Evolutionary conservation across 2,113 vertebrate species (phyloP).

Genomic region (Percina caprodes): DNA sequence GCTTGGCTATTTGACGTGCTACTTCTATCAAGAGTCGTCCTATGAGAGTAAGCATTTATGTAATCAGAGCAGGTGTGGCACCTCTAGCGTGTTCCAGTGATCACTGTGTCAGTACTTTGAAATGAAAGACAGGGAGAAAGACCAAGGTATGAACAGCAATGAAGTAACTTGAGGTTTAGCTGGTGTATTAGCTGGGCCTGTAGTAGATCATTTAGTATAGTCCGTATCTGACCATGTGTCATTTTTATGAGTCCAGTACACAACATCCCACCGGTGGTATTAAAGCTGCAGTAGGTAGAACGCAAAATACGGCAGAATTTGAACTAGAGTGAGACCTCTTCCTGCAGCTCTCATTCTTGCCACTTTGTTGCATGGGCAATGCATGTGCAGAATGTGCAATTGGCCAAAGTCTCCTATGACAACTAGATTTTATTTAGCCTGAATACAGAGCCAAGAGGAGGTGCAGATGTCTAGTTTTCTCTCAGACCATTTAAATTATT

Average conservation of each 20-base stretch:
- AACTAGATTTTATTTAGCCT: no score
- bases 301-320: no score
- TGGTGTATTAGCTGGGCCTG: constrained; percentile 26
- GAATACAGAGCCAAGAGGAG: no score
- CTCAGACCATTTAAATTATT: no score
- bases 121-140: constrained; percentile 55
- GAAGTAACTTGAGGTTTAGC: constrained; percentile 32
- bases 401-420: no score
- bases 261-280: neutral
- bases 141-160: constrained; percentile 58
- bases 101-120: constrained; percentile 38
- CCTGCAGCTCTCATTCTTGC: no score
- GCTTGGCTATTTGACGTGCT: constrained; percentile 52
- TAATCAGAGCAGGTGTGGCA: constrained; percentile 63
- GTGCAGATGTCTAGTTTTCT: no score
- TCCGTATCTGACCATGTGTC: neutral
- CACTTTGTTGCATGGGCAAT: no score
- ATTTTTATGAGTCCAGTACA: neutral
- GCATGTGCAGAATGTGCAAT: no score
- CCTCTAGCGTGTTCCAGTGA: constrained; percentile 47
- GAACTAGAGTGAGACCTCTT: no score
- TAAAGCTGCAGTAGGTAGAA: neutral
- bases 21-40: constrained; percentile 33
- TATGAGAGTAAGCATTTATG: constrained; percentile 54
- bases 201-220: constrained; percentile 21